Conservation (phyloP, 2,113 vertebrate genomes). For the Pseudopodoces humilis region DNA sequence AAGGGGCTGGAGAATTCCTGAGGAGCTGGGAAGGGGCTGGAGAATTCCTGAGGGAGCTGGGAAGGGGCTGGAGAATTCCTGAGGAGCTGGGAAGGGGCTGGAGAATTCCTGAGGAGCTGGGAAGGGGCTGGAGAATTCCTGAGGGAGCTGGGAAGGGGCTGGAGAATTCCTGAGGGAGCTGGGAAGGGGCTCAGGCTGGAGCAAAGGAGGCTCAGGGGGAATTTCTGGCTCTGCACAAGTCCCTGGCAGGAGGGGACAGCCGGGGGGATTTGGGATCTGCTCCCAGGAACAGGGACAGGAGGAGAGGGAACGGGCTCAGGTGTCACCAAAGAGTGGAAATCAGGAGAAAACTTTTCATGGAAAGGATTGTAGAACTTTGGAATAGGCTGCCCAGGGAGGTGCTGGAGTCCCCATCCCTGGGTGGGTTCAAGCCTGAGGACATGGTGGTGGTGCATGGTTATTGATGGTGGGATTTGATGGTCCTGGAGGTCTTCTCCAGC, state of each 20-base stretch:
- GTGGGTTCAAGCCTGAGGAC: background rate
- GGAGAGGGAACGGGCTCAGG: background rate
- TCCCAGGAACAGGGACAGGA: background rate
- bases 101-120: too few species aligned
- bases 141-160: background rate
- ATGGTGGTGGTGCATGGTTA: background rate
- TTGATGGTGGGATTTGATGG: background rate
- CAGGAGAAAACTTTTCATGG: fast-evolving
- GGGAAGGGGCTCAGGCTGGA: background rate
- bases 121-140: background rate
- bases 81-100: too few species aligned
- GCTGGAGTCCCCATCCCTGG: background rate
- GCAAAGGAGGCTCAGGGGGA: background rate
- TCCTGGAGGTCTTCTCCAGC: background rate
- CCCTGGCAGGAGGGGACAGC: background rate
- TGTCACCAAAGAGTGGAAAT: fast-evolving
- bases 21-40: too few species aligned
- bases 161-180: background rate
- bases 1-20: too few species aligned
- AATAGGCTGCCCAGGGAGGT: background rate
- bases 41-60: too few species aligned
- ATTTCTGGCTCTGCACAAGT: background rate
- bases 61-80: too few species aligned
- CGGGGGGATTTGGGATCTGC: background rate
- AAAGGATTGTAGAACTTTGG: background rate